These are phyloP conservation scores for Myanophis thanlyinensis DNA, from an alignment of 2,113 vertebrate species.

Conservation along the genomic window DNA sequence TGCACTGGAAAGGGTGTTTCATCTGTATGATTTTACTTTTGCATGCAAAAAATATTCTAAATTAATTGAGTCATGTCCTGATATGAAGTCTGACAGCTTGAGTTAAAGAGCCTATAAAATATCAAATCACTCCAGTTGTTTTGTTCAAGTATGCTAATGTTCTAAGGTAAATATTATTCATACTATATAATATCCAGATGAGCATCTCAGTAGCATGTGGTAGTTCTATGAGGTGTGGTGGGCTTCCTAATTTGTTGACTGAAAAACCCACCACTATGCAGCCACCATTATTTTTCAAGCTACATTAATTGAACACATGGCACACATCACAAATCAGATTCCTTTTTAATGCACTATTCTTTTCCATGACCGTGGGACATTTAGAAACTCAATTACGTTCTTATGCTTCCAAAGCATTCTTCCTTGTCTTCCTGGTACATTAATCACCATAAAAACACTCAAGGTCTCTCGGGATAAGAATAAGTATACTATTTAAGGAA, in stretches of 20 bases:
- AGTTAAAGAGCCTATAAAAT: background rate
- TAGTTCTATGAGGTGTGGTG: background rate
- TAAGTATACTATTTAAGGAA: background rate
- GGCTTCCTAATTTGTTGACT: background rate
- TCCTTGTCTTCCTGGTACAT: background rate
- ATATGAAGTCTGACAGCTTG: background rate
- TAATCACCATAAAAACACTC: background rate
- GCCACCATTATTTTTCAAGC: background rate
- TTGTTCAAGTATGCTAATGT: background rate
- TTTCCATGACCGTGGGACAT: background rate
- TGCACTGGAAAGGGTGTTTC: background rate
- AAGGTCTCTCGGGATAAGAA: background rate
- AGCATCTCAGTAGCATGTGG: background rate
- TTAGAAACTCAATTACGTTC: background rate
- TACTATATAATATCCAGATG: background rate
- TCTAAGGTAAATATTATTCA: background rate
- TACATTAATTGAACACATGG: background rate
- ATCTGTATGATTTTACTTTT: background rate
- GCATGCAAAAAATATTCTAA: background rate
- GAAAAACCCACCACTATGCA: background rate
- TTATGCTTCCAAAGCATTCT: background rate
- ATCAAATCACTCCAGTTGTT: background rate
- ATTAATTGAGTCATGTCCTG: background rate
- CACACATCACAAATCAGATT: background rate
- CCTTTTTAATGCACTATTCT: background rate